These are phyloP conservation scores for Macroteleia sp. DNA, from an alignment of 2,888 invertebrate species.

Conservation along the genomic window DNA sequence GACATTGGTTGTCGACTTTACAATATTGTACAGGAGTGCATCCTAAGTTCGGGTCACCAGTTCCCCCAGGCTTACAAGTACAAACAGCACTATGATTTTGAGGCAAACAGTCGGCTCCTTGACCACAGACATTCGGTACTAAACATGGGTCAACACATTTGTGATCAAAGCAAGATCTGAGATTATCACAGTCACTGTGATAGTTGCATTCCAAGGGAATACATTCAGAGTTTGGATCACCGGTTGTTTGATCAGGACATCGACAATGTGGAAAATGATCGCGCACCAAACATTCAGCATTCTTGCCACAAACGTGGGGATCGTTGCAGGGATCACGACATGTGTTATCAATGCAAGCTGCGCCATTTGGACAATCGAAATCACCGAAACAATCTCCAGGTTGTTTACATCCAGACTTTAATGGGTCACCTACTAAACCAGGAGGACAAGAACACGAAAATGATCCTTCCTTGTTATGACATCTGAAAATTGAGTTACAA, in stretches of 20 bases:
- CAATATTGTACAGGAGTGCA: slow-evolving; percentile 94
- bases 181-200: slow-evolving; percentile 89
- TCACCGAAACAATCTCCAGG: slow-evolving; percentile 93
- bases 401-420: slow-evolving; percentile 89
- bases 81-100: slow-evolving; percentile 92
- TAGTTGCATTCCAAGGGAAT: slow-evolving; percentile 90
- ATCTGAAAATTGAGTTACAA: slow-evolving; percentile 82
- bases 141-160: slow-evolving; percentile 93
- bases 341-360: slow-evolving; percentile 89
- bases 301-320: slow-evolving; percentile 88
- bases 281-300: slow-evolving; percentile 89
- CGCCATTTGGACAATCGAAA: slow-evolving; percentile 90
- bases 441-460: slow-evolving; percentile 91
- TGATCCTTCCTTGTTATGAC: slow-evolving; percentile 91
- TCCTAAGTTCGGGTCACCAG: slow-evolving; percentile 93
- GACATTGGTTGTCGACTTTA: slow-evolving; percentile 91
- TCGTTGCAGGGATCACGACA: slow-evolving; percentile 92
- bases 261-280: slow-evolving; percentile 90
- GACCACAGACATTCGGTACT: slow-evolving; percentile 92
- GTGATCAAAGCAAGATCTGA: slow-evolving; percentile 90
- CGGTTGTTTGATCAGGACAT: slow-evolving; percentile 90
- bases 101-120: slow-evolving; percentile 90
- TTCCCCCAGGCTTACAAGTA: slow-evolving; percentile 92
- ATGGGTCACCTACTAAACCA: slow-evolving; percentile 91
- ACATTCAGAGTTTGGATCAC: slow-evolving; percentile 90